Evolutionary conservation across 2,888 invertebrate species (phyloP), one percentile per base, ranked within the genome.

Genomic region (Agriopis aurantiaria): DNA sequence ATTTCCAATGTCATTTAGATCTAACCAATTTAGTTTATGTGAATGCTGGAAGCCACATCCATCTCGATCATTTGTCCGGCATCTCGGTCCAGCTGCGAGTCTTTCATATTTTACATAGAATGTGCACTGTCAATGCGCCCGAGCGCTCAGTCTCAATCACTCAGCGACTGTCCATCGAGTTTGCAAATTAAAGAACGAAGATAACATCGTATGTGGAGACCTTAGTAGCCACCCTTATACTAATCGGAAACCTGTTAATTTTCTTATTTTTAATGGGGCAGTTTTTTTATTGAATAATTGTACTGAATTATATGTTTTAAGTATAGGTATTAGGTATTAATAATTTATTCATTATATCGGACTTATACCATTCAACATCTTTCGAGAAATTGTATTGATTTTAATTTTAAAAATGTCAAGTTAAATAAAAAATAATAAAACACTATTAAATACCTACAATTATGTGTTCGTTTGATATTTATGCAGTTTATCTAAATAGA

Each of bases 41-140:
- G 60, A 70, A 63, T 68, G 51, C 64, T 62, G 67, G 77, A 78
- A 88, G 77, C 89, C 92, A 80, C 87, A 87, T 92, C 92, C 87
- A 89, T 82, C 75, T 71, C 68, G 66, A 72, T 75, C 75, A 82
- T 83, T 82, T 83, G 78, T 82, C 80, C 68, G 70, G 69, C 81
- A 80, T 83, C 81, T 73, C 67, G 66, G 76, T 76, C 76, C 83
- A 71, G 83, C 78, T 86, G 87, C 84, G 82, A 84, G 85, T 84
- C 88, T 87, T 91, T 92, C 92, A 92, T 92, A 93, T 93, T 93
- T 93, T 91, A 92, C 93, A 94, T 93, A 93, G 92, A 93, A 94
- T 92, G 90, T 89, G 80, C 81, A 75, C 87, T 84, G 91, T 90
- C 92, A 88, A 89, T 91, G 88, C 85, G 75, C 77, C 78, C 80